Percentiles rank a stretch among this genome's conserved stretches.
phyloP scores from a whole-genome alignment of 1,140 invertebrate species.

The Drosophila willistoni region DNA sequence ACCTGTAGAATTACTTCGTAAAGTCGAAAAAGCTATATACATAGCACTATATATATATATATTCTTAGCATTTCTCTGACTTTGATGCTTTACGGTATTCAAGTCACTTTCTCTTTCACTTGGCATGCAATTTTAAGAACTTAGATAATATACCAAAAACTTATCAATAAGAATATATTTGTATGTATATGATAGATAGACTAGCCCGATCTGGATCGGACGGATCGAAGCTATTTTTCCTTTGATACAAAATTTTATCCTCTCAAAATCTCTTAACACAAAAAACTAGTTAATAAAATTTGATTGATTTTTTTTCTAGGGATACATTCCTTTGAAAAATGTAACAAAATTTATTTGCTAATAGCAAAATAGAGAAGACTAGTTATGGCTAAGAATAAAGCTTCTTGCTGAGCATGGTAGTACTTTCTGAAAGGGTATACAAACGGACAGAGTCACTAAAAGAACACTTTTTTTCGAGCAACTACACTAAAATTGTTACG shows the following conservation, averaged over 20 bases:
- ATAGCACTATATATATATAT: no score
- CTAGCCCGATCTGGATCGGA: neutral
- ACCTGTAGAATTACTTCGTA: neutral
- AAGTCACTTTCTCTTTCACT: neutral
- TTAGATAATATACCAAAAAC: constrained; percentile 9
- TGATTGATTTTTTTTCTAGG: neutral
- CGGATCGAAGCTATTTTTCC: neutral
- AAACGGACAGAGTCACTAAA: neutral
- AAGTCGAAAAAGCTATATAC: neutral
- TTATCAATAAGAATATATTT: constrained; percentile 3
- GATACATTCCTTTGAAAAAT: neutral
- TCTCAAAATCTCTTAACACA: neutral
- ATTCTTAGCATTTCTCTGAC: neutral
- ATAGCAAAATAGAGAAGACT: neutral
- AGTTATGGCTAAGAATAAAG: neutral
- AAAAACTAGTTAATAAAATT: neutral
- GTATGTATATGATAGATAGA: neutral
- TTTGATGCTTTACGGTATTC: neutral
- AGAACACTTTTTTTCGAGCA: constrained; percentile 10
- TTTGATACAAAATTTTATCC: neutral
- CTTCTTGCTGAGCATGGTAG: neutral
- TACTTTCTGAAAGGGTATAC: neutral
- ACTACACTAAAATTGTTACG: constrained; percentile 58
- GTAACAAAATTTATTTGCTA: neutral
- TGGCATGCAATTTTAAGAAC: neutral